Evolutionary conservation across 2,797 vertebrate genomes (phyloP).

Genomic region (Onychomys leucogaster): DNA sequence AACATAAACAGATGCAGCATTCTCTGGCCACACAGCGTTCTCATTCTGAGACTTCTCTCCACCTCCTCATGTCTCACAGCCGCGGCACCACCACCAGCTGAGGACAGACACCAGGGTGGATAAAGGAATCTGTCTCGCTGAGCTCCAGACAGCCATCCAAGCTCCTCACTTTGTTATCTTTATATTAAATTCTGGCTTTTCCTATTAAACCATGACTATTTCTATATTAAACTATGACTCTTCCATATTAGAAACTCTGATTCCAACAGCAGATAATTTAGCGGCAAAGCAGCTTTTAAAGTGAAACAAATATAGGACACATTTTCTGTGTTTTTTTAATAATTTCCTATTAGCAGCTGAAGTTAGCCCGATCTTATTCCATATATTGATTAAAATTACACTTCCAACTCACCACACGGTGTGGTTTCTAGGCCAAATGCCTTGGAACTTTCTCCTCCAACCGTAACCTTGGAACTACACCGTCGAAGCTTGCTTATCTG

Average conservation of each 20-base stretch:
- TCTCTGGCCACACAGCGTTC: neutral
- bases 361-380: conserved; percentile 33
- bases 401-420: neutral
- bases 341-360: conserved; percentile 43
- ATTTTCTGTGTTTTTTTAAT: conserved; percentile 70
- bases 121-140: neutral
- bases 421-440: conserved; percentile 5
- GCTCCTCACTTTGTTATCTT: conserved; percentile 22
- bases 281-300: conserved; percentile 53
- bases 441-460: conserved; percentile 32
- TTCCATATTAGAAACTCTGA: conserved; percentile 75
- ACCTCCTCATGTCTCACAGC: rapidly evolving
- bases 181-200: conserved; percentile 69
- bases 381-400: conserved; percentile 22
- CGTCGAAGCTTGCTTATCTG: conserved; percentile 51
- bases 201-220: conserved; percentile 69
- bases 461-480: conserved; percentile 51
- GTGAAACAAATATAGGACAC: conserved; percentile 69
- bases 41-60: neutral
- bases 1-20: neutral
- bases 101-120: neutral
- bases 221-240: conserved; percentile 73
- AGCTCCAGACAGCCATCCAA: conserved; percentile 48
- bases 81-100: neutral
- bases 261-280: conserved; percentile 67